Evolutionary conservation across 2,113 vertebrate species (phyloP).

Genomic region (Ursus arctos): DNA sequence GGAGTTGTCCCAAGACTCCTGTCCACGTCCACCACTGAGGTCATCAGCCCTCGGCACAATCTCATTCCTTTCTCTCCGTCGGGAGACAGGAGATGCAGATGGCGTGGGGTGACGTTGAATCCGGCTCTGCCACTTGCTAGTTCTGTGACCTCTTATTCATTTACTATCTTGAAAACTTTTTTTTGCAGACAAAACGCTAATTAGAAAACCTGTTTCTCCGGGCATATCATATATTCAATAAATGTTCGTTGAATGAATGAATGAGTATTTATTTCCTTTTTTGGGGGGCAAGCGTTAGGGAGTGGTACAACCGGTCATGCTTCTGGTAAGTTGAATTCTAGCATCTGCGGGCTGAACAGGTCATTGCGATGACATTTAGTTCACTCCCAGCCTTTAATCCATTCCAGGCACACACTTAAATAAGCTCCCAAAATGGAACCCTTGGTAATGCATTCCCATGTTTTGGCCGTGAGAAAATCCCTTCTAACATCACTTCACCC

Average conservation of each 20-base stretch:
- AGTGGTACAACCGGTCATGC: not conserved
- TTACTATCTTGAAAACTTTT: not conserved
- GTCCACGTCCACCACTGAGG: not conserved
- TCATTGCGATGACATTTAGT: constrained; percentile 69
- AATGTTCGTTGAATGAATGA: not conserved
- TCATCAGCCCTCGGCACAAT: not conserved
- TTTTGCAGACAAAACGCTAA: not conserved
- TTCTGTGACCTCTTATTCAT: not conserved
- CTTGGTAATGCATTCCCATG: constrained; percentile 70
- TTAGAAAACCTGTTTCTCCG: constrained; percentile 35
- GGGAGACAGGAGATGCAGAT: not conserved
- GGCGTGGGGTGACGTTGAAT: not conserved
- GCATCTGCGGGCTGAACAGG: constrained; percentile 47
- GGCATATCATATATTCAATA: not conserved
- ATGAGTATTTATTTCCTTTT: constrained; percentile 23
- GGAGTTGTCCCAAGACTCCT: not conserved
- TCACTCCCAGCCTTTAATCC: constrained; percentile 69
- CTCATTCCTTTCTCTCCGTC: not conserved
- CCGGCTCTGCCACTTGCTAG: not conserved
- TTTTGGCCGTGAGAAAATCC: constrained; percentile 70
- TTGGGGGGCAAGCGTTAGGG: not conserved
- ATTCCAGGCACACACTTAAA: constrained; percentile 64
- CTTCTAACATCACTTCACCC: not conserved
- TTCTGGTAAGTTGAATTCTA: constrained; percentile 35
- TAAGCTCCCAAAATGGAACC: constrained; percentile 73